Evolutionary conservation across 1,140 invertebrate species (phyloP), one percentile per base, ranked within the genome.

Genomic region (Bombus haemorrhoidalis): DNA sequence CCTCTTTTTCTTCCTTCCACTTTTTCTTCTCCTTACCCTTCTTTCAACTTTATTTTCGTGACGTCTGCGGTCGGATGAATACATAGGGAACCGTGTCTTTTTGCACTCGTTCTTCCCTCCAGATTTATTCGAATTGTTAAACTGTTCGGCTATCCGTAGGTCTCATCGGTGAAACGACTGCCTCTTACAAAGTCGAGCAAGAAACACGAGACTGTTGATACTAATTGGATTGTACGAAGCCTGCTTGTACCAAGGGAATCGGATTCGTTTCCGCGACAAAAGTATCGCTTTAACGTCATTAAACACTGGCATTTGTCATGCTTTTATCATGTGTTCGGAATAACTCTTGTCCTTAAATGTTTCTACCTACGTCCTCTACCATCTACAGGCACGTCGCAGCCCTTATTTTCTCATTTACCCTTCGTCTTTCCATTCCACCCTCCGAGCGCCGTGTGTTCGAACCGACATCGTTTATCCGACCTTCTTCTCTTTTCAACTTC

Each of bases 391-490:
- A 62, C 28, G 57, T 64, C 71, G 34, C 39, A 5, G 25, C 57
- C 72, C 41, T 77, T 78, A 83, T 78, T 69, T 43, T 28, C 82
- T 18, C 28, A n/a, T 37, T 73, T 28, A 1, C 43, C 71, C 53
- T 5, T 13, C n/a, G 22, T 28, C 18, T 34, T 59, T 41, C 15
- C 37, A 18, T 25, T 22, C 28, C 13, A 37, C 13, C n/a, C n/a
- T 18, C 6, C 5, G 12, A 13, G 5, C 22, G 1, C 28, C 39
- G 47, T 47, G 59, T 43, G 41, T 34, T 39, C 18, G 5, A 6
- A 9, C 9, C 47, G 25, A 22, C 41, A 6, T 59, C 28, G 28
- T 62, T 62, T 62, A 62, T 53, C 47, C 47, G 12, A 62, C 59
- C 10, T 59, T 69, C 12, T 37, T 34, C n/a, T 39, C 74, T n/a